phyloP scores from a whole-genome alignment of 2,113 vertebrate species.

The Peromyscus californicus region DNA sequence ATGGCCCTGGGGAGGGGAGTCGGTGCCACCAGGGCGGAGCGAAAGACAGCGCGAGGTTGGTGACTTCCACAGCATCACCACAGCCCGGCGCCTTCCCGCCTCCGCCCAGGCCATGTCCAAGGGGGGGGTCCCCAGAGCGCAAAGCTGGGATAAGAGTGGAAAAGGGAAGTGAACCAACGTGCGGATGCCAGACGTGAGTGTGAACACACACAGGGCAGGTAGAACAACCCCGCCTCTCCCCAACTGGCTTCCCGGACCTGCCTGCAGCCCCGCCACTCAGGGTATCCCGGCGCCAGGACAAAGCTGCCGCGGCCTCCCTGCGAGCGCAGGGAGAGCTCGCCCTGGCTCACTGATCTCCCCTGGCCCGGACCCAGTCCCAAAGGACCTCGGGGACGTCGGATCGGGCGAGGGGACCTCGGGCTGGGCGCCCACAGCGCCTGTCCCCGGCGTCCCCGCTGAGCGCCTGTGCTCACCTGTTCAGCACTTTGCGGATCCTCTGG shows the following conservation, averaged over 20 bases:
- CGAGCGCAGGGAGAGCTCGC: background rate
- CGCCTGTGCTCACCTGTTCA: constrained; percentile 91
- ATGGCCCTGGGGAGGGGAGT: background rate
- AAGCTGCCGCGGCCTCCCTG: constrained; percentile 62
- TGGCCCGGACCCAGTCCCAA: background rate
- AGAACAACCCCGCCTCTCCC: constrained; percentile 54
- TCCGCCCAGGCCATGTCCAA: background rate
- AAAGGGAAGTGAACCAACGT: background rate
- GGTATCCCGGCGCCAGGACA: constrained; percentile 58
- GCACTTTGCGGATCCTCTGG: constrained; percentile 92
- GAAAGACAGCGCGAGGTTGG: background rate
- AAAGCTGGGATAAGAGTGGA: background rate
- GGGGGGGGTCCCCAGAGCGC: background rate
- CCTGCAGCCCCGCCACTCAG: background rate
- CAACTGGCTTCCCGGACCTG: constrained; percentile 73
- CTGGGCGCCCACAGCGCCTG: constrained; percentile 8
- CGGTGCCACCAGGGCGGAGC: background rate
- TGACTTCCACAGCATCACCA: constrained; percentile 27
- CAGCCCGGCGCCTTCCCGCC: constrained; percentile 57
- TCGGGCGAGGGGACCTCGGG: background rate
- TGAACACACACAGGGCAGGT: background rate
- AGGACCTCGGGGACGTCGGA: background rate
- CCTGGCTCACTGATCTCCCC: background rate
- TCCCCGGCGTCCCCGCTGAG: background rate
- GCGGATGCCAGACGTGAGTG: background rate